A percentile compares a stretch with the other conserved stretches of the same genome.
phyloP scores from a whole-genome alignment of 2,888 invertebrate species.

The Euzophera pinguis region DNA sequence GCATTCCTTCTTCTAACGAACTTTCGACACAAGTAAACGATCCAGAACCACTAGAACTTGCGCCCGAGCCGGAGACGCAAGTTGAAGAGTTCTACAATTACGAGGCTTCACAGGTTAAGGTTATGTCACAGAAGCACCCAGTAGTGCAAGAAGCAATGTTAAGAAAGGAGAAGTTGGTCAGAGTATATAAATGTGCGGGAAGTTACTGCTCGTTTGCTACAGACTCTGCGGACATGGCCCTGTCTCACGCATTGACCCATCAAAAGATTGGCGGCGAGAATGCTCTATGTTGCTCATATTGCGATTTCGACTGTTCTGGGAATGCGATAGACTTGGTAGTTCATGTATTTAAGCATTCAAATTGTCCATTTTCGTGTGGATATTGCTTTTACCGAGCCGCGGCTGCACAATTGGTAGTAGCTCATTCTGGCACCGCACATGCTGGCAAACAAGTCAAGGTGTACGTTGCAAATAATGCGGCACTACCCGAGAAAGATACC shows the following conservation, averaged over 20 bases:
- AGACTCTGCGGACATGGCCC: constrained; percentile 52
- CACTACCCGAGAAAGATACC: constrained; percentile 27
- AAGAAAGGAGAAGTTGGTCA: constrained; percentile 60
- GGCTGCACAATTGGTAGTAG: constrained; percentile 78
- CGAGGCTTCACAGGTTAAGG: constrained; percentile 54
- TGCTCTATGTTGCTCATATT: constrained; percentile 80
- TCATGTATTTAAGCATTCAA: constrained; percentile 82
- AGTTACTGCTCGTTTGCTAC: constrained; percentile 63
- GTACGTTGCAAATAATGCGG: constrained; percentile 36
- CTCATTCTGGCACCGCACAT: constrained; percentile 75
- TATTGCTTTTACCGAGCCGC: constrained; percentile 85
- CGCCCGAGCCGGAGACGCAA: constrained; percentile 21
- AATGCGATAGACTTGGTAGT: constrained; percentile 64
- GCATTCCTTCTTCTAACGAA: constrained; percentile 15
- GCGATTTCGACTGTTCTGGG: constrained; percentile 58
- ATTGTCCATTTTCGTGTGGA: constrained; percentile 81
- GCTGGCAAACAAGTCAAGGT: constrained; percentile 23
- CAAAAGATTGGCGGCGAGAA: constrained; percentile 53
- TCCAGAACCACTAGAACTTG: constrained; percentile 2
- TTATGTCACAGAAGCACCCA: constrained; percentile 57
- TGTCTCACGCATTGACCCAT: constrained; percentile 61
- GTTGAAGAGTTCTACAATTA: constrained; percentile 35
- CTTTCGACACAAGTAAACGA: constrained; percentile 22
- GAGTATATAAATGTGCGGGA: constrained; percentile 68
- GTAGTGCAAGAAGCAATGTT: constrained; percentile 71